These are phyloP conservation scores for Alces alces DNA, from an alignment of 2,113 vertebrate species.

Conservation along the genomic window DNA sequence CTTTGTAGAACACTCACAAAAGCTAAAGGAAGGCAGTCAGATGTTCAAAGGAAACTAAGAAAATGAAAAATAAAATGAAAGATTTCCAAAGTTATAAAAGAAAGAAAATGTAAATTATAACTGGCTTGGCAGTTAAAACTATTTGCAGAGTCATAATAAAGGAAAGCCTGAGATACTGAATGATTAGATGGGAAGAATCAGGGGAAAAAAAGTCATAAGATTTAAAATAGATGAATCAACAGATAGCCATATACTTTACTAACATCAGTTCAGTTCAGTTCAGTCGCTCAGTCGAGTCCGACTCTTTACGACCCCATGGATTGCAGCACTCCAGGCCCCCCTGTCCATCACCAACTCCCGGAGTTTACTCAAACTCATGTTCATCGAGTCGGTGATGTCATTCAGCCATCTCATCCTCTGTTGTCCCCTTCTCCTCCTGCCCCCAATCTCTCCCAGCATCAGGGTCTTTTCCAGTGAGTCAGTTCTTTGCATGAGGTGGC, in stretches of 20 bases:
- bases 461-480: background rate
- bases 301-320: background rate
- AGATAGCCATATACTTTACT: background rate
- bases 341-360: background rate
- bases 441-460: background rate
- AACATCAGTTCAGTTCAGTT: background rate
- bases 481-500: background rate
- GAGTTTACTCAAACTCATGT: background rate
- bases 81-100: background rate
- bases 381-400: background rate
- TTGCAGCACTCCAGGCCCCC: background rate
- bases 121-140: background rate
- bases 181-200: background rate
- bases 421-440: background rate
- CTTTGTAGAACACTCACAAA: background rate
- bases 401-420: background rate
- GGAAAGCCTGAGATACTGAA: background rate
- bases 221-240: background rate
- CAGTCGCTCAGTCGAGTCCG: fast-evolving
- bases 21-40: background rate
- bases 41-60: background rate
- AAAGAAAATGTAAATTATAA: background rate
- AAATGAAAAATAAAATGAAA: background rate
- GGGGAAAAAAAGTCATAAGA: background rate
- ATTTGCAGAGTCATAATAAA: background rate